These are phyloP conservation scores for Lepidostoma basale DNA, from an alignment of 1,140 invertebrate genomes.

Conservation along the genomic window DNA sequence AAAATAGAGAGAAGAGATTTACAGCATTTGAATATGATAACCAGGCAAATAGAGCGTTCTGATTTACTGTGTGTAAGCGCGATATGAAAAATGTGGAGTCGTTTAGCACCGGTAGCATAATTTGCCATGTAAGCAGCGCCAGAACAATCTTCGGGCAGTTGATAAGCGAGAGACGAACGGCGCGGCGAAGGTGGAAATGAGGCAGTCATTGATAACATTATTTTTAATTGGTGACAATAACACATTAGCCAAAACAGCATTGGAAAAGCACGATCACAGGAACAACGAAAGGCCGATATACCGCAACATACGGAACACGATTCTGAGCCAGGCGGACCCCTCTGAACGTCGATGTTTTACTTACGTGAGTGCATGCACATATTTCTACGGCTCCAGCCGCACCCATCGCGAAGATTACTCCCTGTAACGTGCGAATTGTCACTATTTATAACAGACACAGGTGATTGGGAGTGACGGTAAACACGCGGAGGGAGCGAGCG, in stretches of 20 bases:
- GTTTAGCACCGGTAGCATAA: not conserved
- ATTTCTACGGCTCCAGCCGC: not conserved
- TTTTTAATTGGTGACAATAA: too few relatives aligned
- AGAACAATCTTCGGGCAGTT: not conserved
- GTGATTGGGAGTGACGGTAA: not conserved
- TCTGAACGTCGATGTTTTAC: not conserved
- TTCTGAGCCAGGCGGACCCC: too few relatives aligned
- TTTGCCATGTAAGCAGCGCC: not conserved
- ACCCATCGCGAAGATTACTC: not conserved
- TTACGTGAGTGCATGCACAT: slow-evolving; percentile 20
- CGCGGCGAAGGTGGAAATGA: not conserved
- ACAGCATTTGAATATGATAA: too few relatives aligned
- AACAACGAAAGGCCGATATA: too few relatives aligned
- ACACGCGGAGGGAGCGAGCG: not conserved
- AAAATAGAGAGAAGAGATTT: too few relatives aligned
- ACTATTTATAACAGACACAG: not conserved
- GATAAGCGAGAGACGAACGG: not conserved
- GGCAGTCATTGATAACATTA: too few relatives aligned
- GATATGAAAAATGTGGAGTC: not conserved
- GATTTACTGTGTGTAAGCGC: too few relatives aligned
- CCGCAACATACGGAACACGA: too few relatives aligned
- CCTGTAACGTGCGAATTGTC: not conserved
- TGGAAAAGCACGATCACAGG: too few relatives aligned
- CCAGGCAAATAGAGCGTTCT: too few relatives aligned
- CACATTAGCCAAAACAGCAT: too few relatives aligned